Evolutionary conservation across 2,797 vertebrate genomes (phyloP).

Genomic region (Pteronotus mesoamericanus): DNA sequence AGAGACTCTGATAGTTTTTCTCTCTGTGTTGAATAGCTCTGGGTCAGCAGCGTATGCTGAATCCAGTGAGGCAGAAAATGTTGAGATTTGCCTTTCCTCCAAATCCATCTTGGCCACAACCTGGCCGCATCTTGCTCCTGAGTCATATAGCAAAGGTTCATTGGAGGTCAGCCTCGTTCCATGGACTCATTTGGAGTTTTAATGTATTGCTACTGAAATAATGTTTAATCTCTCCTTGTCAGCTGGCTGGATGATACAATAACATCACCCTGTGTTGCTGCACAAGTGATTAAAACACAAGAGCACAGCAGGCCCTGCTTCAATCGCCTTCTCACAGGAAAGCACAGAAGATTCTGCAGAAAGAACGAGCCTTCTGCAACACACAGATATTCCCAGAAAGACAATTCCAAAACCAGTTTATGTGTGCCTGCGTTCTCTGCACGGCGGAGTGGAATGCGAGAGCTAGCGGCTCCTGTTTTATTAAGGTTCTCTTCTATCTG

Average conservation of each 20-base stretch:
- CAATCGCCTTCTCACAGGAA: conserved; percentile 14
- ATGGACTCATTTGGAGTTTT: conserved; percentile 2
- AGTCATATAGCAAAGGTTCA: conserved; percentile 52
- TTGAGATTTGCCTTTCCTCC: background rate
- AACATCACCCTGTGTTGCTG: conserved; percentile 28
- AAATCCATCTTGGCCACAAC: conserved; percentile 33
- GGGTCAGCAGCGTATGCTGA: background rate
- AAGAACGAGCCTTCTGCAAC: background rate
- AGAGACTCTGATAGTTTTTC: background rate
- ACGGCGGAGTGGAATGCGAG: background rate
- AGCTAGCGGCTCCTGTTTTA: background rate
- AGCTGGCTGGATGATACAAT: background rate
- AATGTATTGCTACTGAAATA: conserved; percentile 26
- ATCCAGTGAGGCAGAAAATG: conserved; percentile 67
- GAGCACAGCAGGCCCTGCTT: background rate
- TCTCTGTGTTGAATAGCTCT: conserved; percentile 45
- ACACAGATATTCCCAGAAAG: background rate
- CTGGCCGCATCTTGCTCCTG: conserved; percentile 45
- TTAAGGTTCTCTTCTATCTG: conserved; percentile 2
- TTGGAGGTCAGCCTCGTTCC: conserved; percentile 40
- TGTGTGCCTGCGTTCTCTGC: background rate
- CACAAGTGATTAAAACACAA: background rate
- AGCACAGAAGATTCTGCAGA: background rate
- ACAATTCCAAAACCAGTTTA: background rate
- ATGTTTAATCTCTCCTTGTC: conserved; percentile 59